A percentile compares a stretch with the other conserved stretches of the same genome.
These are phyloP conservation scores for Gavialis gangeticus DNA, from an alignment of 2,113 vertebrate species.

Conservation along the genomic window DNA sequence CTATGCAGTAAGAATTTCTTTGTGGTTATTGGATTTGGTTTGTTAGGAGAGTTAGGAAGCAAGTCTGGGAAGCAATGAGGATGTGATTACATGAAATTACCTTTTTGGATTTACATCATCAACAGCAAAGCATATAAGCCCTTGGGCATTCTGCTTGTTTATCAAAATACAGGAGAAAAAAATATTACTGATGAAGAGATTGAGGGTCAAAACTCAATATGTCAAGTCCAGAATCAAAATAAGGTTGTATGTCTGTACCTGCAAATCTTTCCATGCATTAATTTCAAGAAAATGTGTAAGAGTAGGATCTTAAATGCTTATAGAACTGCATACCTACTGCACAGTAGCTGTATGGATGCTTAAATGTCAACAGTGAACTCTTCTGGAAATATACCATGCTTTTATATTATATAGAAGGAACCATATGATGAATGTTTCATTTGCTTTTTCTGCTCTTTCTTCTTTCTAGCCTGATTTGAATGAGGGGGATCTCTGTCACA, in stretches of 20 bases:
- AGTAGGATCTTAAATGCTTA: too few species aligned
- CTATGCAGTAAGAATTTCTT: background rate
- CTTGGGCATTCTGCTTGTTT: background rate
- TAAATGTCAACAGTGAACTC: too few species aligned
- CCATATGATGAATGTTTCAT: background rate
- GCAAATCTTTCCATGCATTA: too few species aligned
- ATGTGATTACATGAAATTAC: background rate
- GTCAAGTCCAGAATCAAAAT: too few species aligned
- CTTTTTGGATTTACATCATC: background rate
- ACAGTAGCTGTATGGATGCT: too few species aligned
- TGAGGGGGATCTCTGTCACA: background rate
- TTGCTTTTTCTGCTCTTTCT: background rate
- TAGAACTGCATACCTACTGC: too few species aligned
- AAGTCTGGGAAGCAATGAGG: background rate
- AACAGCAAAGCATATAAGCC: background rate
- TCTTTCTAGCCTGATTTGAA: background rate
- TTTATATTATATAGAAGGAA: background rate
- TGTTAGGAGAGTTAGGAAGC: background rate
- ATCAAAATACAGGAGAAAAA: background rate
- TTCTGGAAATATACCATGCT: background rate
- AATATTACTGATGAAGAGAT: background rate
- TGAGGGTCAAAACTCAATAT: background rate
- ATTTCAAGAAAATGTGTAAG: too few species aligned
- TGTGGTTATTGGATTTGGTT: background rate
- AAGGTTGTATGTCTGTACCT: too few species aligned